These are phyloP conservation scores for Athrips mouffetella DNA, from an alignment of 2,888 invertebrate genomes.

Conservation along the genomic window DNA sequence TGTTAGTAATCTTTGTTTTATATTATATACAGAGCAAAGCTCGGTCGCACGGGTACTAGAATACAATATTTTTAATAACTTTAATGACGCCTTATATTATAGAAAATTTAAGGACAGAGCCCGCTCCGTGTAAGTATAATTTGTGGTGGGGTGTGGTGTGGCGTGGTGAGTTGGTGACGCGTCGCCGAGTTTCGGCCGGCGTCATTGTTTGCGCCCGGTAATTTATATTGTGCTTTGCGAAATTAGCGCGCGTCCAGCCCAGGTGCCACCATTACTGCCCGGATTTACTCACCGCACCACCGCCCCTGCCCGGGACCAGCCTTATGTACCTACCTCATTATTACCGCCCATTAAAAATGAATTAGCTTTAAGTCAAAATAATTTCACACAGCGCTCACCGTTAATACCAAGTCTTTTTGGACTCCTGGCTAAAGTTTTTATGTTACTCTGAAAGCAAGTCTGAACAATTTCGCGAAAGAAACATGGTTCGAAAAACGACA, in stretches of 20 bases:
- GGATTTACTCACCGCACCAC: constrained; percentile 52
- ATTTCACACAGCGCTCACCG: constrained; percentile 4
- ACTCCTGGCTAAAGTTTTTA: no score
- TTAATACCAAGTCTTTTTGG: not conserved
- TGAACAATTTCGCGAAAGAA: no score
- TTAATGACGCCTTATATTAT: no score
- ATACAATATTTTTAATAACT: no score
- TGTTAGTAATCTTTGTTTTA: no score
- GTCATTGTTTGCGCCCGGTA: constrained; percentile 66
- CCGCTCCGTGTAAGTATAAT: constrained; percentile 1
- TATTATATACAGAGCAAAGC: no score
- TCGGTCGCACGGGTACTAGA: no score
- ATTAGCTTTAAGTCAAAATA: constrained; percentile 33
- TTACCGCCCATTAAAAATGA: constrained; percentile 59
- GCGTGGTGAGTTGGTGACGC: constrained; percentile 26
- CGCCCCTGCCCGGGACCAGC: constrained; percentile 29
- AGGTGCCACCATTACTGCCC: constrained; percentile 53
- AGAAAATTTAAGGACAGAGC: not conserved
- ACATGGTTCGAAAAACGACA: no score
- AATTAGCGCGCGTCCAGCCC: constrained; percentile 49
- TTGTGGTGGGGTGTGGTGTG: constrained; percentile 18
- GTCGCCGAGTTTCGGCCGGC: constrained; percentile 34
- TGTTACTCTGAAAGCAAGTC: no score
- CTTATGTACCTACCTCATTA: constrained; percentile 48
- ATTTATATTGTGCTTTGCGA: constrained; percentile 68